Evolutionary conservation across 2,888 invertebrate genomes (phyloP).

Genomic region (Dexiosoma caninum): DNA sequence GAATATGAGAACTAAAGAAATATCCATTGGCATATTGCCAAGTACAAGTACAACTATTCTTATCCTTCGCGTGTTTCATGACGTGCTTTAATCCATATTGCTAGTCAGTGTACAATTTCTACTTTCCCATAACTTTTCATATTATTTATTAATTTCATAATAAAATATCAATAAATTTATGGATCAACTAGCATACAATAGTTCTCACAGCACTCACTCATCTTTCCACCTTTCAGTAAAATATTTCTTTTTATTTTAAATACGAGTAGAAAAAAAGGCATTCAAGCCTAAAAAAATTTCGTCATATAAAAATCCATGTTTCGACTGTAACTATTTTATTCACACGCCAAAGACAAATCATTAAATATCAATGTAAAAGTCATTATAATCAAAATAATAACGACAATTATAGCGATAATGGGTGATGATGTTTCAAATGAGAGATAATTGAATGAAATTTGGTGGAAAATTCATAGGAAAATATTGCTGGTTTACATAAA

Average conservation of each 20-base stretch:
- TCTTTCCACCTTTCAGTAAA: neutral
- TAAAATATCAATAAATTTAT: slow-evolving; percentile 31
- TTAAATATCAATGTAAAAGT: slow-evolving; percentile 21
- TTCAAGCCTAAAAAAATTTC: neutral
- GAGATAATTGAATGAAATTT: slow-evolving; percentile 48
- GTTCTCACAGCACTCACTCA: slow-evolving; percentile 36
- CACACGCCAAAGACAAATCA: slow-evolving; percentile 43
- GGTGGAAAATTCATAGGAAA: slow-evolving; percentile 47
- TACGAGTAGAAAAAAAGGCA: too few species aligned
- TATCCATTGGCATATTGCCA: too few species aligned
- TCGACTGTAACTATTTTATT: neutral
- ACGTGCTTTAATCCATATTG: too few species aligned
- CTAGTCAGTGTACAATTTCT: too few species aligned
- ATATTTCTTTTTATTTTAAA: neutral
- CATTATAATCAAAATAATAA: slow-evolving; percentile 23
- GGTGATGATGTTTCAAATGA: slow-evolving; percentile 14
- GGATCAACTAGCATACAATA: slow-evolving; percentile 48
- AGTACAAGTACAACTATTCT: too few species aligned
- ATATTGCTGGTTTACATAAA: too few species aligned
- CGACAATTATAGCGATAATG: slow-evolving; percentile 24
- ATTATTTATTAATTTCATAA: slow-evolving; percentile 15
- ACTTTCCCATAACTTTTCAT: slow-evolving; percentile 46
- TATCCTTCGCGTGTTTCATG: too few species aligned
- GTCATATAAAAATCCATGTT: neutral
- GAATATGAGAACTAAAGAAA: too few species aligned